Base-by-base conservation (phyloP, 2,888 invertebrate species). In the Hemaris fuciformis region DNA sequence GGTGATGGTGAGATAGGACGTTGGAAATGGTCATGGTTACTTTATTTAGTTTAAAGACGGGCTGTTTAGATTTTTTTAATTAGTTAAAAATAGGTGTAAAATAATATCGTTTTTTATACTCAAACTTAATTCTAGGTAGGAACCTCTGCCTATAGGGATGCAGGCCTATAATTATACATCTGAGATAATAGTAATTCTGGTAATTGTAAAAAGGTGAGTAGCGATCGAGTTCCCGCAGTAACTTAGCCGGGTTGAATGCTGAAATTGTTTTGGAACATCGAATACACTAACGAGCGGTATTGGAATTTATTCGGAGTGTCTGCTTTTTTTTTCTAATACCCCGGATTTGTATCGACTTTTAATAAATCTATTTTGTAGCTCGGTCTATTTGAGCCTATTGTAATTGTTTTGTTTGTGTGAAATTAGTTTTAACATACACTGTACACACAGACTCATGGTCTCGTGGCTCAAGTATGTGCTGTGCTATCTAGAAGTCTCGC, bases 281-380 rank as follows among this genome's bases (percentile, higher is more conserved):
- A 71, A 73, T 68, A 59, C 62, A 69, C 73, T 81, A 78, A 79
- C 80, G 76, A 77, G 72, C 66, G 66, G 66, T 70, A 75, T 73
- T 72, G 69, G 74, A 74, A 74, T 77, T 71, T 73, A 76, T 79
- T 71, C 72, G 70, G 70, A 68, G 64, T 62, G 67, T 67, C 66
- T 66, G 65, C 10, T 13, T n/a, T 53, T 53, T 69, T 74, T 69
- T 67, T 64, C 61, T 61, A 61, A 57, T 57, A 45, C 41, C 13
- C n/a, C 23, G 53, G 60, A 48, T 53, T 41, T 41, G 41, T 53
- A 41, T 53, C 41, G 31, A 57, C 34, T 38, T 38, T 38, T 38
- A 57, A 57, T 38, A 38, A 57, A 57, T 57, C 41, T 57, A 38
- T 34, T 34, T 22, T 48, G 25, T n/a, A 2, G 23, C 45, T 7